phyloP scores from a whole-genome alignment of 2,888 invertebrate species.

The Drosophila dives region DNA sequence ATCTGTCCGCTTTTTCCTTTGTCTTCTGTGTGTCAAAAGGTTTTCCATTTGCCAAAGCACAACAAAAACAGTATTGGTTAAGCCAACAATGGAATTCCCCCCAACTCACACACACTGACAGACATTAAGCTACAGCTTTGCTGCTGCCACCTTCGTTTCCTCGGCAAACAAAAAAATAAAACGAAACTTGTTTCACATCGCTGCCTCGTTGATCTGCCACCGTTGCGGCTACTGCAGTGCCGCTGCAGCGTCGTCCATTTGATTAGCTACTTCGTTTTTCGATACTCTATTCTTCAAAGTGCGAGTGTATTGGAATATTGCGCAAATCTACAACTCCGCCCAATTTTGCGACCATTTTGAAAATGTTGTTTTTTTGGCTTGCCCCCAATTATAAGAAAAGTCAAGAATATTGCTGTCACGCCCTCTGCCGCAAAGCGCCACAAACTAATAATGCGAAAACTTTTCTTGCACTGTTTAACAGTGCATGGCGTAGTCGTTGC shows the following conservation, averaged over 20 bases:
- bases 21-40: constrained; percentile 71
- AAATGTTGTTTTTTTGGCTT: background rate
- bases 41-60: constrained; percentile 64
- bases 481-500: constrained; percentile 3
- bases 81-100: constrained; percentile 59
- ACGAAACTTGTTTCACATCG: constrained; percentile 75
- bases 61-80: constrained; percentile 45
- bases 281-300: constrained; percentile 8
- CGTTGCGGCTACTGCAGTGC: constrained; percentile 39
- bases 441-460: background rate
- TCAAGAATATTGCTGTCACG: background rate
- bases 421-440: background rate
- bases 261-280: constrained; percentile 55
- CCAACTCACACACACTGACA: constrained; percentile 10
- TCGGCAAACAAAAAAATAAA: constrained; percentile 2
- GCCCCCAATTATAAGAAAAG: background rate
- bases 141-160: constrained; percentile 17
- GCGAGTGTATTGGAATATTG: background rate
- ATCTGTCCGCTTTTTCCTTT: constrained; percentile 61
- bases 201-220: constrained; percentile 48
- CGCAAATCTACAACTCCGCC: background rate
- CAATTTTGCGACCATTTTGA: too few relatives aligned
- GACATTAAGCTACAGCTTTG: constrained; percentile 6
- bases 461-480: background rate
- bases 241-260: constrained; percentile 55